These are phyloP conservation scores for Thunnus albacares DNA, from an alignment of 2,797 vertebrate genomes.

Conservation along the genomic window DNA sequence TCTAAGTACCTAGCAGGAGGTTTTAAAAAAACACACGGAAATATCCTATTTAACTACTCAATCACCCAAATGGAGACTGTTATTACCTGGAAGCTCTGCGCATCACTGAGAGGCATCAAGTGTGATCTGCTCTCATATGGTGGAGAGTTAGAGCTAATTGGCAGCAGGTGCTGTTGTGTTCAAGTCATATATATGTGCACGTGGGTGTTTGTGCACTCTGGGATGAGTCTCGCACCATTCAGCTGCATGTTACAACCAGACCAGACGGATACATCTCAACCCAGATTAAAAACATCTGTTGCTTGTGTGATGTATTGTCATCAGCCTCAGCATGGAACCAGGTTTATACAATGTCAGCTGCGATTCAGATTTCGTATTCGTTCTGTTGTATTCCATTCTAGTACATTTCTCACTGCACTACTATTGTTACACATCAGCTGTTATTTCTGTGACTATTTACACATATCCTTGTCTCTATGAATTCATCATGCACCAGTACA, in stretches of 20 bases:
- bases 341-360: slow-evolving; percentile 26
- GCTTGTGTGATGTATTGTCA: slow-evolving; percentile 55
- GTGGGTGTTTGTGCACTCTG: slow-evolving; percentile 41
- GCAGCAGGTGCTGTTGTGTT: slow-evolving; percentile 71
- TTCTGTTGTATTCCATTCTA: not conserved
- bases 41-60: slow-evolving; percentile 72
- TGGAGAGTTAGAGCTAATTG: slow-evolving; percentile 61
- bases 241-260: slow-evolving; percentile 41
- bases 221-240: slow-evolving; percentile 44
- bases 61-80: slow-evolving; percentile 74
- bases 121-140: slow-evolving; percentile 65
- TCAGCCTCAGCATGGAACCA: slow-evolving; percentile 20
- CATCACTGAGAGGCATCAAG: slow-evolving; percentile 53
- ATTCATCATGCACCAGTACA: slow-evolving; percentile 24
- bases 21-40: slow-evolving; percentile 40
- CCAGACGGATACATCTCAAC: slow-evolving; percentile 54
- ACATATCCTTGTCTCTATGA: slow-evolving; percentile 26
- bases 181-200: slow-evolving; percentile 37
- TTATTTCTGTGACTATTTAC: slow-evolving; percentile 21
- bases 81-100: slow-evolving; percentile 68
- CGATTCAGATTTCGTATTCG: slow-evolving; percentile 21
- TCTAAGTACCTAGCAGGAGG: slow-evolving; percentile 46
- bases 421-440: slow-evolving; percentile 15
- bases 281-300: slow-evolving; percentile 70
- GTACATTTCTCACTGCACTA: not conserved